phyloP scores from a whole-genome alignment of 2,113 vertebrate genomes.

The Cyanoliseus patagonus region DNA sequence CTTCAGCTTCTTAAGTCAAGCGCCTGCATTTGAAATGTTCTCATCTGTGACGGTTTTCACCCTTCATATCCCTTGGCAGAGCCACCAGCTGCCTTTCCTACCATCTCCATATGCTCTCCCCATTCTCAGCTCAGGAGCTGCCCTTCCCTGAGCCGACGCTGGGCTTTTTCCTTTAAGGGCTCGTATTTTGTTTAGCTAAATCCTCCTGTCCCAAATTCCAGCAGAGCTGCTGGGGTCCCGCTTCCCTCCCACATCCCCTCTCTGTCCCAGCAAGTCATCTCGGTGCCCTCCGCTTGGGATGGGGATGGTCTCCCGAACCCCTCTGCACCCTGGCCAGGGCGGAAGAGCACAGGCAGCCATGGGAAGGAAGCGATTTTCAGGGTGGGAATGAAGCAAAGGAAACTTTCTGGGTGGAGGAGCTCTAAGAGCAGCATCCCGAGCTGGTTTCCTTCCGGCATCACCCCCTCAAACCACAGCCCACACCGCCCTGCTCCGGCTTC shows the following conservation, averaged over 20 bases:
- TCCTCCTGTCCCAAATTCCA: slow-evolving; percentile 27
- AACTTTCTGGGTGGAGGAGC: not conserved
- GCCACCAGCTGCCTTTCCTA: not conserved
- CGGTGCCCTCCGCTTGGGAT: not conserved
- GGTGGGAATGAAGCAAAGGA: not conserved
- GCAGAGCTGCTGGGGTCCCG: not conserved
- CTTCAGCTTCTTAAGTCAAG: slow-evolving; percentile 27
- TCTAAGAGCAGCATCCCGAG: not conserved
- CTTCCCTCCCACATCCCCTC: not conserved
- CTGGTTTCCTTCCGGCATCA: slow-evolving; percentile 31
- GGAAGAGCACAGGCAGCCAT: not conserved
- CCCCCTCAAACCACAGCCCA: not conserved
- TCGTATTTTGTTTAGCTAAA: not conserved
- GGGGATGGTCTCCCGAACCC: not conserved
- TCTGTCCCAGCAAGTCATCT: not conserved
- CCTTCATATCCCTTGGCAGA: not conserved
- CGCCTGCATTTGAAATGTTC: not conserved
- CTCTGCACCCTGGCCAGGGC: not conserved
- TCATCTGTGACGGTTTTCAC: not conserved
- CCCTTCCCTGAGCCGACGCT: not conserved
- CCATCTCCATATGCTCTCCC: not conserved
- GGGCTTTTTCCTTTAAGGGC: slow-evolving; percentile 13
- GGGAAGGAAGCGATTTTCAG: slow-evolving; percentile 1
- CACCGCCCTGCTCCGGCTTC: not conserved
- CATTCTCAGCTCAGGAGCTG: not conserved